Evolutionary conservation across 2,888 invertebrate genomes (phyloP).

Genomic region (Chorisops tibialis): DNA sequence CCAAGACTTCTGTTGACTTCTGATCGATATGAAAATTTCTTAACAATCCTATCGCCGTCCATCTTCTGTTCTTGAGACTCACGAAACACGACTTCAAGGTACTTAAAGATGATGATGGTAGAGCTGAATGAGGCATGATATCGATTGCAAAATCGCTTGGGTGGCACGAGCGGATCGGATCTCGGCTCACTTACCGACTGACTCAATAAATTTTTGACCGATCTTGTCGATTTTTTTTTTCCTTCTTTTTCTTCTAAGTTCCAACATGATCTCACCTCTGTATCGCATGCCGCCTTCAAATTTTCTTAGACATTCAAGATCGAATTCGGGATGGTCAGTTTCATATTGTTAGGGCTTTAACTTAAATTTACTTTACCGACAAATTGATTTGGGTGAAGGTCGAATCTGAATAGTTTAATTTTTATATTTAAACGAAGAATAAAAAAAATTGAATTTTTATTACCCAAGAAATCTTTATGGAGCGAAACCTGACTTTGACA

Average conservation of each 20-base stretch:
- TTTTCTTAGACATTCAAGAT: conserved; percentile 6
- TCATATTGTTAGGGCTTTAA: background rate
- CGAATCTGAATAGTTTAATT: background rate
- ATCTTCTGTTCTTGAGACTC: conserved; percentile 24
- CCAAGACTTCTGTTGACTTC: conserved; percentile 25
- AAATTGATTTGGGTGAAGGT: conserved; percentile 26
- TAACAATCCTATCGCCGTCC: conserved; percentile 25
- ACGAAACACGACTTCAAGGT: conserved; percentile 21
- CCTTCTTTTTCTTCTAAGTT: conserved; percentile 5
- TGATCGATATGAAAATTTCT: conserved; percentile 25
- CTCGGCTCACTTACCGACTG: conserved; percentile 16
- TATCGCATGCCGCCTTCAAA: conserved; percentile 8
- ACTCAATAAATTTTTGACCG: conserved; percentile 23
- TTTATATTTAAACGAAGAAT: no score
- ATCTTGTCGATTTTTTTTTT: conserved; percentile 8
- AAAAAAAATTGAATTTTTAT: conserved; percentile 7
- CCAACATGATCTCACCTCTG: background rate
- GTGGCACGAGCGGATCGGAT: conserved; percentile 23
- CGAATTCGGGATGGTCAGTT: background rate
- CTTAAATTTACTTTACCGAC: conserved; percentile 17
- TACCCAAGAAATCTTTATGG: conserved; percentile 1
- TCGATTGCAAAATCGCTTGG: conserved; percentile 24
- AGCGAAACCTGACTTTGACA: conserved; percentile 8
- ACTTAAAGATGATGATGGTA: conserved; percentile 1
- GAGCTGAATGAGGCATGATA: conserved; percentile 18